Base-by-base conservation (phyloP, 1,140 invertebrate genomes). In the Pseudomyrmex dendroicus region DNA sequence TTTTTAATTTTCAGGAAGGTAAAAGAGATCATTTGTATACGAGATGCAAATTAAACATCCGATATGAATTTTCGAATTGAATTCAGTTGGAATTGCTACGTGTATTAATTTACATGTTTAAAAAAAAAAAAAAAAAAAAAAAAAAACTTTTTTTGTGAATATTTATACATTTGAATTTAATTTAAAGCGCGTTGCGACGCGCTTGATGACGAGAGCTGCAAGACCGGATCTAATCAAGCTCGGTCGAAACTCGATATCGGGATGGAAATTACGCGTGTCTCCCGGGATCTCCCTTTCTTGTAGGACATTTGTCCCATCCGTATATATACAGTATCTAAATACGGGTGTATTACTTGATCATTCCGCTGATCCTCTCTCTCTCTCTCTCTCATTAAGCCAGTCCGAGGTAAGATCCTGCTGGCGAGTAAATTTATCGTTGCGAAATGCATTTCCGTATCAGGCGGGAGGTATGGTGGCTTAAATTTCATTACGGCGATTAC, bases 401-500 rank as follows among this genome's bases (percentile, higher is more conserved):
- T 54, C 22, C 15, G 44, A 54, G 66, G 48, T 80, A 80, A 80
- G 76, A 80, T 80, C 54, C 22, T 5, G 44, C 20, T n/a, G 48
- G 48, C 73, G 73, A 70, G 64, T 22, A 9, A 80, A 59, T 68
- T 80, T 72, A 59, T 70, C 76, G 76, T 72, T 46, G 76, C 76
- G 64, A 80, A 67, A 80, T 80, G 44, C 76, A 80, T 62, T 72
- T 84, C 70, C 64, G 50, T 70, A 54, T 54, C 63, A 46, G 70
- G 44, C 48, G 12, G 35, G 35, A 80, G 66, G 35, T 35, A 22
- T 10, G 52, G 50, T 25, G 70, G 84, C 84, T 90, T 87, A 90
- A 90, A 91, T 90, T 90, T 89, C 87, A 90, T 91, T 91, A 88
- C 25, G 56, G 80, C 87, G 89, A 91, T 90, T 91, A 91, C 84